phyloP scores from a whole-genome alignment of 2,797 vertebrate genomes.

The Paramormyrops hopkinsi region DNA sequence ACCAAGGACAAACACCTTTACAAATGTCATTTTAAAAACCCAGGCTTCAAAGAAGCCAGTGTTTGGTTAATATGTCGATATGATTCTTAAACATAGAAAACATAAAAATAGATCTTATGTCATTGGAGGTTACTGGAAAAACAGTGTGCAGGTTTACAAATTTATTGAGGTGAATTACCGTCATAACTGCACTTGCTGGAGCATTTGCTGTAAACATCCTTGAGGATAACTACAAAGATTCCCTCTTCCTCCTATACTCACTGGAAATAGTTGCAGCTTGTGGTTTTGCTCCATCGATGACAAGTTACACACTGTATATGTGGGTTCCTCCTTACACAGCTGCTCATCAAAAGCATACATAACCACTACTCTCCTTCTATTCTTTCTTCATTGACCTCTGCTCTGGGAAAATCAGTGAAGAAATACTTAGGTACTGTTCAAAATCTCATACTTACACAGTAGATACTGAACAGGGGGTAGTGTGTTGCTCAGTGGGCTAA shows the following conservation, averaged over 20 bases:
- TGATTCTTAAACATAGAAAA: background rate
- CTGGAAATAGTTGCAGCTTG: background rate
- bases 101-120: background rate
- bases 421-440: background rate
- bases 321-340: background rate
- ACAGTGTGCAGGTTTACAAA: background rate
- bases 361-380: background rate
- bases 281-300: background rate
- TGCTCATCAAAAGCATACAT: background rate
- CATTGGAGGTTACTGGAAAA: background rate
- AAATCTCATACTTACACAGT: background rate
- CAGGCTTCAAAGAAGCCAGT: background rate
- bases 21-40: background rate
- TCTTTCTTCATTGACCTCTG: background rate
- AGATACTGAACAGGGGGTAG: background rate
- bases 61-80: background rate
- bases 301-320: background rate
- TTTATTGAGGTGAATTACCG: background rate
- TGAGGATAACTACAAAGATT: background rate
- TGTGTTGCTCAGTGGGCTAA: background rate
- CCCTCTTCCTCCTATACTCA: background rate
- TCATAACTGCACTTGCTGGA: background rate
- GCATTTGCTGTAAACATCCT: background rate
- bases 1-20: background rate
- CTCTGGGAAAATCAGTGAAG: background rate